Evolutionary conservation across 2,113 vertebrate species (phyloP).

Genomic region (Tympanuchus pallidicinctus): DNA sequence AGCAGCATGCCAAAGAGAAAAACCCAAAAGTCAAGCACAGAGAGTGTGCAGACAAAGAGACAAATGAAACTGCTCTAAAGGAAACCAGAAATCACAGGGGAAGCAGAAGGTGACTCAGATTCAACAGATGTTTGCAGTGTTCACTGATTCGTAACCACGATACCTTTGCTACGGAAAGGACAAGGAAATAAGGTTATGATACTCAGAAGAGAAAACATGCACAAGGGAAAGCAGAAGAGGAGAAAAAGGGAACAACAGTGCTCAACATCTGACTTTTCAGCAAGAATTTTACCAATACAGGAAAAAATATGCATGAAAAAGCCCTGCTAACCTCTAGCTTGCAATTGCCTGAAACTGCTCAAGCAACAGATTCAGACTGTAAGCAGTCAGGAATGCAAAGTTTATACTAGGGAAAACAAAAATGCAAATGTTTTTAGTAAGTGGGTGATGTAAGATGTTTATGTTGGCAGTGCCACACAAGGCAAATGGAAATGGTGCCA

Average conservation of each 20-base stretch:
- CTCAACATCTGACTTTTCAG: not conserved
- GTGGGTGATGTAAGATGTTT: conserved; percentile 32
- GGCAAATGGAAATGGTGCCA: not conserved
- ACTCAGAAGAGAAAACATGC: not conserved
- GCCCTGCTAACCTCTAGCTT: not conserved
- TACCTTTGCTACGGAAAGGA: not conserved
- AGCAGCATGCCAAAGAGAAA: not conserved
- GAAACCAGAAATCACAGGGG: not conserved
- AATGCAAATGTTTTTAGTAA: conserved; percentile 4
- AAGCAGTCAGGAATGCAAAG: conserved; percentile 44
- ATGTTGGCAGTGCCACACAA: conserved; percentile 19
- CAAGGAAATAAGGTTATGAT: not conserved
- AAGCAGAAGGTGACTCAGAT: conserved; percentile 4
- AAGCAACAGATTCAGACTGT: not conserved
- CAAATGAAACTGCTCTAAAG: not conserved
- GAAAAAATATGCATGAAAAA: not conserved
- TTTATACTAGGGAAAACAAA: conserved; percentile 40
- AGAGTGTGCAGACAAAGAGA: not conserved
- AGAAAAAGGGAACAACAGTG: not conserved
- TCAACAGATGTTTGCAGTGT: not conserved
- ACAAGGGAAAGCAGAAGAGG: not conserved
- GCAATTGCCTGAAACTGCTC: not conserved
- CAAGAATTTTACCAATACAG: not conserved
- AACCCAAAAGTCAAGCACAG: not conserved
- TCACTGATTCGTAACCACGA: not conserved